Evolutionary conservation across 2,888 invertebrate genomes (phyloP), one percentile per base, ranked within the genome.

Genomic region (Archaeoteleia sp.): DNA sequence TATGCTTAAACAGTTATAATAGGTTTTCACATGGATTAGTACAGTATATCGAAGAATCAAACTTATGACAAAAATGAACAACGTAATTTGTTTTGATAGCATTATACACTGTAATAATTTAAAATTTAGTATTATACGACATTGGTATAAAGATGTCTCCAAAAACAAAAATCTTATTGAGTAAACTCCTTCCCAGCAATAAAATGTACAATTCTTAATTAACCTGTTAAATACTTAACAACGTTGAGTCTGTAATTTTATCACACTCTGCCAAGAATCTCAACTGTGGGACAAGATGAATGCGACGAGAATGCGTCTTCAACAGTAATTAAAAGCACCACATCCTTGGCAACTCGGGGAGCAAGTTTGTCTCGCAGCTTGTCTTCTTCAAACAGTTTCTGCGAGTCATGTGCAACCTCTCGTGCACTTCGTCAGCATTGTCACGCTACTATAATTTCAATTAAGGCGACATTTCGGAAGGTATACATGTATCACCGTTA

Each of bases 301-400:
- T 68, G 75, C 71, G 67, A 66, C 71, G 70, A 73, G 72, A 71
- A 20, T 20, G 74, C 71, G 72, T 63, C 74, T 79, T 78, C 74
- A 79, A 75, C 77, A 73, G 78, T 78, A 80, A 80, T 80, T 79
- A 81, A 81, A 79, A 78, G 77, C 78, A 57, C 73, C 75, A 51
- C 61, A 53, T 57, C 61, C 61, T 53, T 23, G 57, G 61, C 57
- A 67, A 67, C 61, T 62, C 42, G 32, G 57, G 34, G 51, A 67
- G 61, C 61, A 55, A 67, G 43, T 62, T 68, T 42, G 55, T 30
- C 48, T 43, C 53, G 54, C 48, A 54, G 62, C 48, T 42, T 62
- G 62, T 55, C 62, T 62, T 48, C 13, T 42, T 54, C 62, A 62
- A 62, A 55, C 62, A 62, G 54, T 23, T 12, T 39, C 46, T 40